Percentiles rank a stretch among this genome's conserved stretches.
Evolutionary conservation across 2,888 invertebrate species (phyloP).

Genomic region (Pyrrhia umbra): DNA sequence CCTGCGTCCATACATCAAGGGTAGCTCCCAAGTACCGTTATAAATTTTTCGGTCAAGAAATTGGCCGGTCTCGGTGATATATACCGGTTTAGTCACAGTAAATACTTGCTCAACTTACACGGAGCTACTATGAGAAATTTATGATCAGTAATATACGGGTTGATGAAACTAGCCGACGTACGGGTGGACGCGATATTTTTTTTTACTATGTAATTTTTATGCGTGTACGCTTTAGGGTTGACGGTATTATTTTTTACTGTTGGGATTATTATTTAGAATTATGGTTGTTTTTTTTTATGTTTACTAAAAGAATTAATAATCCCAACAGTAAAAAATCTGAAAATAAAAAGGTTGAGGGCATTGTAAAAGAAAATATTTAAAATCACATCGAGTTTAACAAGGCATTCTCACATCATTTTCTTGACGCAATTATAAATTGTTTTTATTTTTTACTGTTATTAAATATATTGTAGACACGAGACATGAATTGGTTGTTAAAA

Average conservation of each 20-base stretch:
- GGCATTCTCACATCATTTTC: no score
- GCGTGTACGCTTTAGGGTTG: conserved; percentile 38
- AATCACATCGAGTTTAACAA: no score
- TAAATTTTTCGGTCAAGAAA: conserved; percentile 90
- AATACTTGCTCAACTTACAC: conserved; percentile 79
- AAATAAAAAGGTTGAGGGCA: no score
- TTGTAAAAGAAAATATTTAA: no score
- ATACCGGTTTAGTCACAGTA: conserved; percentile 77
- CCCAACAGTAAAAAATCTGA: no score
- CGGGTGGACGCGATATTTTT: conserved; percentile 65
- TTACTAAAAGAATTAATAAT: no score
- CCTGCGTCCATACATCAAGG: conserved; percentile 75
- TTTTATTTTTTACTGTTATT: no score
- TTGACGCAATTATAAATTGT: no score
- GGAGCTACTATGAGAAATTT: conserved; percentile 76
- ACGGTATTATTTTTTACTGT: conserved; percentile 7
- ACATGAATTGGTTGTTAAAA: no score
- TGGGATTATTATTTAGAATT: conserved; percentile 7
- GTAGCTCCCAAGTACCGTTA: conserved; percentile 75
- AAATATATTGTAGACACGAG: no score
- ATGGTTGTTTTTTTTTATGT: no score
- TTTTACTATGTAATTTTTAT: conserved; percentile 68
- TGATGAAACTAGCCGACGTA: conserved; percentile 75
- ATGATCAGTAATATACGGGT: conserved; percentile 82
- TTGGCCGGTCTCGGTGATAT: conserved; percentile 83